A percentile compares a stretch with the other conserved stretches of the same genome.
Conservation (phyloP, 2,888 invertebrate species). For the Dryocosmus kuriphilus region DNA sequence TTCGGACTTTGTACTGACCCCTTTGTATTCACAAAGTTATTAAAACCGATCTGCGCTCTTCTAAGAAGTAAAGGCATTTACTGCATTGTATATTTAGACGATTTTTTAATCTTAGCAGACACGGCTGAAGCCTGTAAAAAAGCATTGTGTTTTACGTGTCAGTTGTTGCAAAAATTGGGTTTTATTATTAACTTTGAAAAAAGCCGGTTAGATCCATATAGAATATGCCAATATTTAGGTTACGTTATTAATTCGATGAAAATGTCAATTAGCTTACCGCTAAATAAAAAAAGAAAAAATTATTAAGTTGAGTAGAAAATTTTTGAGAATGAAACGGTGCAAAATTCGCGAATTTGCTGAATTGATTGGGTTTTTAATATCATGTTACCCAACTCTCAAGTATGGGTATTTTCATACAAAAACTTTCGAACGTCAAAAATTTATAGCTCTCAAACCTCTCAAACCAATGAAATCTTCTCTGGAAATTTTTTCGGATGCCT, state of each 20-base stretch:
- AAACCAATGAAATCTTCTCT: background rate
- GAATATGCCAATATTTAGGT: background rate
- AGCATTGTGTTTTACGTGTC: background rate
- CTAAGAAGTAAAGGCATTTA: slow-evolving; percentile 35
- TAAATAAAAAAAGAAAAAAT: slow-evolving; percentile 8
- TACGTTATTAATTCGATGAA: background rate
- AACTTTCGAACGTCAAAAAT: background rate
- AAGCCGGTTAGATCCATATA: background rate
- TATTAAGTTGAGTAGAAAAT: background rate
- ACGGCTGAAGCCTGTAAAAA: slow-evolving; percentile 13
- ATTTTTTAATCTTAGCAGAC: slow-evolving; percentile 41
- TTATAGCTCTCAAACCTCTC: background rate
- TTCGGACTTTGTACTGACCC: slow-evolving; percentile 48
- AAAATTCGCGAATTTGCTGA: background rate
- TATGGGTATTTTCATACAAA: background rate
- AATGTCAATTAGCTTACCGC: background rate
- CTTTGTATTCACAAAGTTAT: slow-evolving; percentile 47
- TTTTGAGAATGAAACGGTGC: background rate
- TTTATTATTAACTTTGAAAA: slow-evolving; percentile 27
- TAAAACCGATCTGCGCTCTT: slow-evolving; percentile 42
- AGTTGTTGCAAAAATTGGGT: background rate
- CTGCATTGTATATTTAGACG: slow-evolving; percentile 48
- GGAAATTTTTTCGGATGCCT: slow-evolving; percentile 46
- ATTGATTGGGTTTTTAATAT: background rate
- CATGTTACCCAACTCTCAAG: background rate